A percentile compares a stretch with the other conserved stretches of the same genome.
phyloP scores from a whole-genome alignment of 2,113 vertebrate species.

The Gadus macrocephalus region DNA sequence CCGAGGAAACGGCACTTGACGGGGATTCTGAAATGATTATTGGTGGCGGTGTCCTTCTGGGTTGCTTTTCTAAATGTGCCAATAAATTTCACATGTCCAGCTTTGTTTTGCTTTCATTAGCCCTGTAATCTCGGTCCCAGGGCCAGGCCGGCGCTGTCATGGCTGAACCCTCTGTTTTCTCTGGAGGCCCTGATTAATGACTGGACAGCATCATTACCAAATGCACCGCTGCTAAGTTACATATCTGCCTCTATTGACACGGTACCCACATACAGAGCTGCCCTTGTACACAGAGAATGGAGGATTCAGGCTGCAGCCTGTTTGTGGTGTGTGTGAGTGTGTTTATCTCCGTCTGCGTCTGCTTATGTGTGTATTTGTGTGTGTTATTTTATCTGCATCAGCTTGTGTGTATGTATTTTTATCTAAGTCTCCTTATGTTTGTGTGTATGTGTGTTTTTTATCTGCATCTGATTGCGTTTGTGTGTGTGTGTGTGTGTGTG shows the following conservation, averaged over 20 bases:
- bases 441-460: slow-evolving; percentile 3
- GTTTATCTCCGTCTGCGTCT: slow-evolving; percentile 3
- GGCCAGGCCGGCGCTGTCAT: slow-evolving; percentile 62
- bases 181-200: slow-evolving; percentile 72
- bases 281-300: not conserved
- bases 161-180: slow-evolving; percentile 73
- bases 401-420: not conserved
- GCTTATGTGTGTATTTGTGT: slow-evolving; percentile 10
- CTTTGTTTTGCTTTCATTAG: slow-evolving; percentile 82
- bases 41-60: slow-evolving; percentile 71
- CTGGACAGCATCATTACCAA: slow-evolving; percentile 68
- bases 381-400: not conserved
- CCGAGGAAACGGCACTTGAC: slow-evolving; percentile 71
- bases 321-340: slow-evolving; percentile 1
- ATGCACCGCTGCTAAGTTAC: slow-evolving; percentile 50
- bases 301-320: not conserved
- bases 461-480: not conserved
- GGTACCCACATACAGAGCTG: slow-evolving; percentile 42
- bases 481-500: not conserved
- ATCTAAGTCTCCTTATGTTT: not conserved
- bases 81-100: slow-evolving; percentile 82
- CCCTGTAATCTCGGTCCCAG: slow-evolving; percentile 72
- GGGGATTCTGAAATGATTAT: slow-evolving; percentile 72
- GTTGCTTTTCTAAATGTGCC: slow-evolving; percentile 72
- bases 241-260: slow-evolving; percentile 65